Conservation (phyloP, 2,888 invertebrate species). For the Orchesellides sinensis region DNA sequence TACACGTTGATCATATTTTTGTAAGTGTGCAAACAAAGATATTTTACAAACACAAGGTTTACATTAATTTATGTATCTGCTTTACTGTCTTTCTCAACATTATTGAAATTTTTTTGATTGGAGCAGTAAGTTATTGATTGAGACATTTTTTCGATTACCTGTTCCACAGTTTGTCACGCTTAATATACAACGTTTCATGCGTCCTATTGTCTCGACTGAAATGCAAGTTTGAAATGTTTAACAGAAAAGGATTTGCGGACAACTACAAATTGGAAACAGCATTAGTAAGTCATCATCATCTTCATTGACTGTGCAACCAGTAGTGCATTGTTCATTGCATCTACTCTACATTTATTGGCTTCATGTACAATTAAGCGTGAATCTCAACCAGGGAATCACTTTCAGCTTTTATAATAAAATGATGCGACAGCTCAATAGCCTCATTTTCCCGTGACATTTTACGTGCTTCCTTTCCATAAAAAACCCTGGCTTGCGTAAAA, state of each 20-base stretch:
- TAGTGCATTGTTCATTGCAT: too few relatives aligned
- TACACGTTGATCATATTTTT: too few relatives aligned
- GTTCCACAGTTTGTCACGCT: conserved; percentile 8
- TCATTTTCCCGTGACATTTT: conserved; percentile 62
- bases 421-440: conserved; percentile 20
- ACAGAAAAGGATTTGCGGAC: conserved; percentile 38
- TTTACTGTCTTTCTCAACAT: too few relatives aligned
- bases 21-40: too few relatives aligned
- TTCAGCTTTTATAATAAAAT: conserved; percentile 13
- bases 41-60: too few relatives aligned
- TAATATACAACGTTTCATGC: background rate
- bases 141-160: conserved; percentile 18
- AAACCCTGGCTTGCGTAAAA: background rate
- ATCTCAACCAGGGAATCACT: conserved; percentile 23
- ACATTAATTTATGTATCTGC: too few relatives aligned
- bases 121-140: too few relatives aligned
- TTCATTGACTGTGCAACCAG: too few relatives aligned
- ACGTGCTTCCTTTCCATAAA: conserved; percentile 49
- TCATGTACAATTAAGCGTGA: background rate
- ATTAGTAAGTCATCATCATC: too few relatives aligned
- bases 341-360: too few relatives aligned
- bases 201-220: background rate
- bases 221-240: conserved; percentile 10
- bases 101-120: too few relatives aligned
- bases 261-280: conserved; percentile 24